These are phyloP conservation scores for Drosophila paulistorum DNA, from an alignment of 1,140 invertebrate species.

Conservation along the genomic window DNA sequence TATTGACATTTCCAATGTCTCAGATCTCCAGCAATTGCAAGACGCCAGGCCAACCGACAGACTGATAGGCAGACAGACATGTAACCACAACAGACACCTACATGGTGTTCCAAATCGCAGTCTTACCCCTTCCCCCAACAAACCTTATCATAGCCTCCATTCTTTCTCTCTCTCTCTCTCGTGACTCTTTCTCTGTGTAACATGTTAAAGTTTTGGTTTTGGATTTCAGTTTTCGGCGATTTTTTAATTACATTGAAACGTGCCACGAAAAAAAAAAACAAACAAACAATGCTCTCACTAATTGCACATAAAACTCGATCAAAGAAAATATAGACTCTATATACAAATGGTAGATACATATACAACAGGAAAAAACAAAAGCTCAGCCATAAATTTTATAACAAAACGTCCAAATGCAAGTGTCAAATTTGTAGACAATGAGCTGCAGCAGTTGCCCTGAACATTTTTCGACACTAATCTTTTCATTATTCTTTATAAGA, in stretches of 20 bases:
- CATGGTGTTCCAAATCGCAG: constrained; percentile 21
- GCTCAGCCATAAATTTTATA: constrained; percentile 7
- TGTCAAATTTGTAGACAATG: constrained; percentile 38
- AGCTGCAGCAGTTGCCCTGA: constrained; percentile 34
- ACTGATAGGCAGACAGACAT: background rate
- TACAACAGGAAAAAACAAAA: constrained; percentile 36
- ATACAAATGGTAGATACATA: constrained; percentile 4
- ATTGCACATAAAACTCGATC: constrained; percentile 46
- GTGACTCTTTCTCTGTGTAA: constrained; percentile 17
- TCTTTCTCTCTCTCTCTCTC: background rate
- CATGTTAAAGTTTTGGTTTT: constrained; percentile 4
- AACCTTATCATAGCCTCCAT: background rate
- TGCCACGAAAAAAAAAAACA: constrained; percentile 36
- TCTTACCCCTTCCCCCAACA: background rate
- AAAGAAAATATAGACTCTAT: constrained; percentile 30
- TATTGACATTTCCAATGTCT: constrained; percentile 39
- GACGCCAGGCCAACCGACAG: constrained; percentile 4
- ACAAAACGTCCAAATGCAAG: constrained; percentile 53
- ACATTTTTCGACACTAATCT: constrained; percentile 29
- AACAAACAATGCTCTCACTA: constrained; percentile 52
- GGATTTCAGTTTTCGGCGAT: constrained; percentile 16
- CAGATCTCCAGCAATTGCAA: constrained; percentile 3
- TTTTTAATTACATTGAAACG: constrained; percentile 61
- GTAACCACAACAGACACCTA: constrained; percentile 26
- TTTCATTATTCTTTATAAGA: constrained; percentile 3